Evolutionary conservation across 2,113 vertebrate genomes (phyloP).

Genomic region (Lathamus discolor): DNA sequence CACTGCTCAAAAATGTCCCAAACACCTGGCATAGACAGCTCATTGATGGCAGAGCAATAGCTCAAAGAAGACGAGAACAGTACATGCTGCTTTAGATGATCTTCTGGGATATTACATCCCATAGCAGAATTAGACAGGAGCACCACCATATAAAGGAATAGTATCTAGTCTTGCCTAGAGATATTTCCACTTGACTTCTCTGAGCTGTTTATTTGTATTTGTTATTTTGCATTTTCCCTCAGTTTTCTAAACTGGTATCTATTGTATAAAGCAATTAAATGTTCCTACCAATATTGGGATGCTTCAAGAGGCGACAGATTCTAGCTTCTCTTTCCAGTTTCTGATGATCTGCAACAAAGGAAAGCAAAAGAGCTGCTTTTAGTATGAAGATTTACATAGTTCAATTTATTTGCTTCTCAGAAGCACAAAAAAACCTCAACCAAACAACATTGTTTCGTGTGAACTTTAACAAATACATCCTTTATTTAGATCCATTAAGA

Average conservation of each 20-base stretch:
- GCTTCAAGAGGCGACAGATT: conserved; percentile 92
- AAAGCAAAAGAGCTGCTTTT: neutral
- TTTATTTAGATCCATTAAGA: neutral
- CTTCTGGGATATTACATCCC: neutral
- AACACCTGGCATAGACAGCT: neutral
- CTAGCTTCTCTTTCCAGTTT: conserved; percentile 93
- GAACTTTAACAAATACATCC: neutral
- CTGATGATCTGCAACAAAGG: conserved; percentile 85
- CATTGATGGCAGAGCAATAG: neutral
- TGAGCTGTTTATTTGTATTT: neutral
- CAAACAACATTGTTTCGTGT: neutral
- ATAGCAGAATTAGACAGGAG: rapidly evolving
- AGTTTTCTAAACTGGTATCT: neutral
- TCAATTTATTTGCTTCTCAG: neutral
- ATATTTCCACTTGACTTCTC: neutral
- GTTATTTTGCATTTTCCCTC: neutral
- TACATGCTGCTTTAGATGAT: neutral
- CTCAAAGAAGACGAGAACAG: neutral
- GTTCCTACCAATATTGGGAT: conserved; percentile 88
- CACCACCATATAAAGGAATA: neutral
- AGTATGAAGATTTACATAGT: neutral
- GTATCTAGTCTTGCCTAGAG: neutral
- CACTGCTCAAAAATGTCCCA: neutral
- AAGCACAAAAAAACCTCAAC: neutral
- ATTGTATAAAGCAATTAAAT: neutral